phyloP scores from a whole-genome alignment of 1,140 invertebrate genomes.

The Whitmania pigra region DNA sequence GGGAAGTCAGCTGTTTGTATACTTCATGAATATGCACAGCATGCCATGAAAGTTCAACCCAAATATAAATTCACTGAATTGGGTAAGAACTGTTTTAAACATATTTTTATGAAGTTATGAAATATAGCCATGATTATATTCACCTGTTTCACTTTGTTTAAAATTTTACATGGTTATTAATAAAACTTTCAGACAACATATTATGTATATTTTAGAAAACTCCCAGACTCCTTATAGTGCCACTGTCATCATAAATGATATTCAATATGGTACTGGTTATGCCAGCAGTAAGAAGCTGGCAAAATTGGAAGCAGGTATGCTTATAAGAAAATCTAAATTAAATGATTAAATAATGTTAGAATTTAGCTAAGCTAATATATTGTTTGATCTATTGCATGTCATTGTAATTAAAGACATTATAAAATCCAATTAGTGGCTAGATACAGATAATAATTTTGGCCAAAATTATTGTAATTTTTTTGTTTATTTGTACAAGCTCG shows the following conservation, averaged over 20 bases:
- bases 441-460: no score
- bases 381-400: no score
- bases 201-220: slow-evolving; percentile 55
- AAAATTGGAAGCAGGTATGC: slow-evolving; percentile 64
- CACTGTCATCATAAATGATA: slow-evolving; percentile 75
- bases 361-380: no score
- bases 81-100: slow-evolving; percentile 44
- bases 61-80: slow-evolving; percentile 82
- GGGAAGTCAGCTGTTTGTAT: slow-evolving; percentile 71
- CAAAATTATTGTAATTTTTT: no score
- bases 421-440: no score
- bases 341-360: no score
- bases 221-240: slow-evolving; percentile 82
- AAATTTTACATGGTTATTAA: no score
- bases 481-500: slow-evolving; percentile 49
- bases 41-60: slow-evolving; percentile 80
- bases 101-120: no score
- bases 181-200: neutral
- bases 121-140: no score
- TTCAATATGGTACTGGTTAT: slow-evolving; percentile 79
- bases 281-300: slow-evolving; percentile 88
- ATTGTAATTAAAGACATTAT: no score
- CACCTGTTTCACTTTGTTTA: no score
- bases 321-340: neutral
- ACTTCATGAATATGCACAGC: slow-evolving; percentile 87